Percentiles rank a stretch among this genome's conserved stretches.
Evolutionary conservation across 2,888 invertebrate species (phyloP).

Genomic region (Mesoligia furuncula): DNA sequence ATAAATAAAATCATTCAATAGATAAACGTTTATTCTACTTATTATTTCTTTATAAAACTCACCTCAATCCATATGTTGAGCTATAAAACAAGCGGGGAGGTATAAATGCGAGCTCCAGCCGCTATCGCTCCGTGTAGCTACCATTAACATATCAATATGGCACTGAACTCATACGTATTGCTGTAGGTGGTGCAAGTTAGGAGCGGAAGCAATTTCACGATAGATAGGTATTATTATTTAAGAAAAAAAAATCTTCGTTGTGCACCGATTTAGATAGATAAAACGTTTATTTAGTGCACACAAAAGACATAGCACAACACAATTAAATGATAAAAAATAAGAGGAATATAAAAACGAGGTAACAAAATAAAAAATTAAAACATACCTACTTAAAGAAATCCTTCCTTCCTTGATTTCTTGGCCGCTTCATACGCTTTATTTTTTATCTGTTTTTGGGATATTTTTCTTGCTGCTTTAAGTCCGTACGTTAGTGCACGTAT

Average conservation of each 20-base stretch:
- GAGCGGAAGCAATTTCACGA: constrained; percentile 23
- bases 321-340: too few species aligned
- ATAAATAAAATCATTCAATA: neutral
- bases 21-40: neutral
- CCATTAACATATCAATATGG: constrained; percentile 86
- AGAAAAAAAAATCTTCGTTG: neutral
- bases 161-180: constrained; percentile 70
- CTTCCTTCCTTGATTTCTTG: too few species aligned
- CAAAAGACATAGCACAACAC: too few species aligned
- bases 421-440: neutral
- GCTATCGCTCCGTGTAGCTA: constrained; percentile 65
- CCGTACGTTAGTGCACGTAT: neutral
- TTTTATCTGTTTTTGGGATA: neutral
- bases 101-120: constrained; percentile 36
- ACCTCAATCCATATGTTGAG: constrained; percentile 14
- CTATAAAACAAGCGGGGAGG: constrained; percentile 43
- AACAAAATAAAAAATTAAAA: too few species aligned
- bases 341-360: too few species aligned
- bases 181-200: constrained; percentile 58
- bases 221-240: neutral
- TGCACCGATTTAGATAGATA: neutral
- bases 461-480: neutral
- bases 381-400: too few species aligned
- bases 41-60: constrained; percentile 7
- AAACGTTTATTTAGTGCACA: too few species aligned